A percentile compares a stretch with the other conserved stretches of the same genome.
phyloP scores from a whole-genome alignment of 2,888 invertebrate genomes.

The Harpalus rubripes region DNA sequence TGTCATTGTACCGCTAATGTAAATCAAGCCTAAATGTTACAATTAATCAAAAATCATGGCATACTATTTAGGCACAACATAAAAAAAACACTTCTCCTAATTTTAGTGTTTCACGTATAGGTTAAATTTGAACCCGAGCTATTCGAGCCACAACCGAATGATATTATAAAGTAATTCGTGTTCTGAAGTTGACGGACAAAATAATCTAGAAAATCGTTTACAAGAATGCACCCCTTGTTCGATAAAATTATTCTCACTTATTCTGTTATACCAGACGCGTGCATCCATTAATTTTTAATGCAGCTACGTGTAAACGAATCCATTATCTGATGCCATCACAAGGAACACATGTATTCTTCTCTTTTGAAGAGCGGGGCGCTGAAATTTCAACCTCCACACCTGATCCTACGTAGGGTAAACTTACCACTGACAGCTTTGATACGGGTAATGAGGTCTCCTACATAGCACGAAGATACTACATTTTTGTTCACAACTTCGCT shows the following conservation, averaged over 20 bases:
- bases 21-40: too few species aligned
- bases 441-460: background rate
- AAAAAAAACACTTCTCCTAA: too few species aligned
- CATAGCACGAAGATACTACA: background rate
- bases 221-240: background rate
- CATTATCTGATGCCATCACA: slow-evolving; percentile 22
- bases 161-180: too few species aligned
- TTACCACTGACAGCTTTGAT: slow-evolving; percentile 20
- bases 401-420: slow-evolving; percentile 16
- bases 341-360: slow-evolving; percentile 28
- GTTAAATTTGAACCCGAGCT: too few species aligned
- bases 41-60: too few species aligned
- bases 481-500: slow-evolving; percentile 3
- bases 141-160: too few species aligned
- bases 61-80: too few species aligned
- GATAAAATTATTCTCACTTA: background rate
- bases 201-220: background rate
- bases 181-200: too few species aligned
- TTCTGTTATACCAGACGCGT: background rate
- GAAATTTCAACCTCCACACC: slow-evolving; percentile 11
- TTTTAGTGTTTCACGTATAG: too few species aligned
- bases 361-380: background rate
- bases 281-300: slow-evolving; percentile 18
- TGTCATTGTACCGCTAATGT: too few species aligned
- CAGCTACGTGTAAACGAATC: slow-evolving; percentile 13